A percentile compares a stretch with the other conserved stretches of the same genome.
phyloP scores from a whole-genome alignment of 2,888 invertebrate genomes.

The Rhorus exstirpatorius region DNA sequence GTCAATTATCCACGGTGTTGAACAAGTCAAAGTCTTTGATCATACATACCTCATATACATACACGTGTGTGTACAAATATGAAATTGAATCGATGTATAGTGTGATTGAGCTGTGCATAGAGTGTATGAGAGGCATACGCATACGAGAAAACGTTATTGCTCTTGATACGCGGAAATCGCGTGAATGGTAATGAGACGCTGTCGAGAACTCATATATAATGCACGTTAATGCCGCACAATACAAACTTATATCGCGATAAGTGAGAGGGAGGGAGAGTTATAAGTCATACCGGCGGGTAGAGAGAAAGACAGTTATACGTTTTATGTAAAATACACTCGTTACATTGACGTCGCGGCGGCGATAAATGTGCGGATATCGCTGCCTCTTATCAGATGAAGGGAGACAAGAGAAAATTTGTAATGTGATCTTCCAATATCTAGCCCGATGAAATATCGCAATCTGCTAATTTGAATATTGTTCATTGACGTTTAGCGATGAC shows the following conservation, averaged over 20 bases:
- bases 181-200: slow-evolving; percentile 60
- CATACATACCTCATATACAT: neutral
- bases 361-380: slow-evolving; percentile 33
- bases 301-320: slow-evolving; percentile 21
- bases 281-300: neutral
- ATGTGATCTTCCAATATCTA: neutral
- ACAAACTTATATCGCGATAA: slow-evolving; percentile 48
- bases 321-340: slow-evolving; percentile 34
- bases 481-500: slow-evolving; percentile 22
- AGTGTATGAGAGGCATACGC: slow-evolving; percentile 2
- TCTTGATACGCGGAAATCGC: slow-evolving; percentile 50
- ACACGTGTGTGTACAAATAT: neutral
- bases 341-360: slow-evolving; percentile 11
- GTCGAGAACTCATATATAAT: slow-evolving; percentile 22
- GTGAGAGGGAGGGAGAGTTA: slow-evolving; percentile 5
- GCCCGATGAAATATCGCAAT: slow-evolving; percentile 3
- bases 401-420: slow-evolving; percentile 33
- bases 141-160: slow-evolving; percentile 26
- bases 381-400: slow-evolving; percentile 28
- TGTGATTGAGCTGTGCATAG: slow-evolving; percentile 45
- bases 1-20: neutral
- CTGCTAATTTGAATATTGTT: slow-evolving; percentile 14
- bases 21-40: neutral
- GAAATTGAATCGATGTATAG: slow-evolving; percentile 28
- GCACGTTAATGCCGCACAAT: slow-evolving; percentile 38